Evolutionary conservation across 2,888 invertebrate species (phyloP).

Genomic region (Prosapia bicincta): DNA sequence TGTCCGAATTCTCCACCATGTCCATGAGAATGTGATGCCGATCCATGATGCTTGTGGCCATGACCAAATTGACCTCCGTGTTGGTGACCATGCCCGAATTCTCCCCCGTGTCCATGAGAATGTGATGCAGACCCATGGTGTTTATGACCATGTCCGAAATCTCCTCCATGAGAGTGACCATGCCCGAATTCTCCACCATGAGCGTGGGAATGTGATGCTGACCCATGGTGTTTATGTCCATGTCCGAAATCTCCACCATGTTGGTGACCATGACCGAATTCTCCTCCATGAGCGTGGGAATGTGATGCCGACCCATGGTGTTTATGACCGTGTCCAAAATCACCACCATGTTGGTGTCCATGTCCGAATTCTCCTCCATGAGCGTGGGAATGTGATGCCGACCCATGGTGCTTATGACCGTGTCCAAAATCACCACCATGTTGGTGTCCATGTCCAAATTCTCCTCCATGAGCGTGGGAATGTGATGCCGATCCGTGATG

Average conservation of each 20-base stretch:
- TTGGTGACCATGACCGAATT: neutral
- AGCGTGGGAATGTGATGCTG: neutral
- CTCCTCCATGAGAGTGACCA: neutral
- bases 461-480: neutral
- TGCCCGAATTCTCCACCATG: neutral
- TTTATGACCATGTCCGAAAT: neutral
- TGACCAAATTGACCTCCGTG: neutral
- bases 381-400: neutral
- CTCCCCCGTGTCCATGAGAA: neutral
- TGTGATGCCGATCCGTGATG: neutral
- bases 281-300: neutral
- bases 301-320: neutral
- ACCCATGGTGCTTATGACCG: neutral
- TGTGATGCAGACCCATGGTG: neutral
- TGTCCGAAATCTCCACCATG: neutral
- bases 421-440: neutral
- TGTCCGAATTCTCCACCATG: neutral
- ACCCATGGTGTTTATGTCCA: neutral
- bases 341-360: neutral
- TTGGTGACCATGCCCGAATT: neutral
- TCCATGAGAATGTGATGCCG: neutral
- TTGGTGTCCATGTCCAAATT: neutral
- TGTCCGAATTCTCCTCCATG: neutral
- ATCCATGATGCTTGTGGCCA: neutral
- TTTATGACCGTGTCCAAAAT: neutral